Base-by-base conservation (phyloP, 2,888 invertebrate genomes). In the Acronicta alni region DNA sequence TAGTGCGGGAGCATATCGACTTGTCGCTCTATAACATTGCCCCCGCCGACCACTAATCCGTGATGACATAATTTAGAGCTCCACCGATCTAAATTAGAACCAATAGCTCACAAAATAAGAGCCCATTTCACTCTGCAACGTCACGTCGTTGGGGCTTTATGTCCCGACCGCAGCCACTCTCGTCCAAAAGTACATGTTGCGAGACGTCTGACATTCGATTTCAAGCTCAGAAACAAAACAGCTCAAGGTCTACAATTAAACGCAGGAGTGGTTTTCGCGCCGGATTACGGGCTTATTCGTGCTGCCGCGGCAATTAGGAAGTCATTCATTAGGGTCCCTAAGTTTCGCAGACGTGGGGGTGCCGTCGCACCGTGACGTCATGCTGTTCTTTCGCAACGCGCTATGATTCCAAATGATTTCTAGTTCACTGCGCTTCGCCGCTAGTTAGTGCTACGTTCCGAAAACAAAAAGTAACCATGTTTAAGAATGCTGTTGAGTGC, bases 261-360 rank as follows among this genome's bases (percentile, higher is more conserved):
- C 80, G 83, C 75, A 81, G 85, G 63, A 75, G 74, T 61, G 66
- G 75, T 78, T 87, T 87, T 89, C 89, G 89, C 87, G 90, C 89
- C 90, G 90, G 92, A 91, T 90, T 91, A 89, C 88, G 87, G 70
- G 88, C 87, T 90, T 89, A 89, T 92, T 91, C 89, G 91, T 91
- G 89, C 87, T 87, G 88, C 87, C 83, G 91, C 92, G 91, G 92
- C 93, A 93, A 94, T 94, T 94, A 94, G 94, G 94, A 93, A 94
- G 94, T 94, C 89, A 89, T 93, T 94, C 94, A 94, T 94, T 93
- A 93, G 89, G 92, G 89, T 91, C 93, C 94, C 93, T 93, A 93
- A 93, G 93, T 93, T 94, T 92, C 85, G 92, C 93, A 94, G 93
- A 93, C 93, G 91, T 87, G 89, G 92, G 94, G 94, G 93, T 94